phyloP scores from a whole-genome alignment of 2,797 vertebrate genomes.

The Chelonia mydas region DNA sequence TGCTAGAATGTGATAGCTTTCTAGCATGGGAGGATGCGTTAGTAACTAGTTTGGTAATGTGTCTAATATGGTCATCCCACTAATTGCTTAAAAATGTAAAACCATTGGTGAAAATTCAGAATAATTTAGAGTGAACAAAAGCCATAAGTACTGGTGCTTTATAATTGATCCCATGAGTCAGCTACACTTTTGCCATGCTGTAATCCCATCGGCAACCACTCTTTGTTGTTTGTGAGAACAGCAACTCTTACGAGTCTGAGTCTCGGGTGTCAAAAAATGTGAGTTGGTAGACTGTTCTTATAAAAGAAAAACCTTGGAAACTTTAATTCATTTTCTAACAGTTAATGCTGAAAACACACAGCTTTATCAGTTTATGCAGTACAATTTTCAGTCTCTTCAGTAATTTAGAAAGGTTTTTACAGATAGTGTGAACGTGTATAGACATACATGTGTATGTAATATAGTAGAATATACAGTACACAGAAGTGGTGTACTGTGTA shows the following conservation, averaged over 20 bases:
- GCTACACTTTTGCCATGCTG: constrained; percentile 77
- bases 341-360: background rate
- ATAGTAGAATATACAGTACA: background rate
- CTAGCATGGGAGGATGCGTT: constrained; percentile 34
- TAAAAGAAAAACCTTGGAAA: background rate
- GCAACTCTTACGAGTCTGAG: constrained; percentile 55
- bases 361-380: background rate
- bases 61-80: constrained; percentile 15
- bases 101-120: constrained; percentile 55
- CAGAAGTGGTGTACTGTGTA: background rate
- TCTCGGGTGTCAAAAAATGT: constrained; percentile 55
- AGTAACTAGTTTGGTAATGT: constrained; percentile 38
- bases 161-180: constrained; percentile 84
- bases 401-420: background rate
- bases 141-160: constrained; percentile 68
- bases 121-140: constrained; percentile 59
- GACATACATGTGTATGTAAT: background rate
- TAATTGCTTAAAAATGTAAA: constrained; percentile 57
- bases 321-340: background rate
- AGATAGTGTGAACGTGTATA: background rate
- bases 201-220: constrained; percentile 77
- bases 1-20: constrained; percentile 9
- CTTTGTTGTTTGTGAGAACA: constrained; percentile 73
- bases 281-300: background rate
- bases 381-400: background rate